These are phyloP conservation scores for Embidobia sp. DNA, from an alignment of 2,888 invertebrate genomes.

Conservation along the genomic window DNA sequence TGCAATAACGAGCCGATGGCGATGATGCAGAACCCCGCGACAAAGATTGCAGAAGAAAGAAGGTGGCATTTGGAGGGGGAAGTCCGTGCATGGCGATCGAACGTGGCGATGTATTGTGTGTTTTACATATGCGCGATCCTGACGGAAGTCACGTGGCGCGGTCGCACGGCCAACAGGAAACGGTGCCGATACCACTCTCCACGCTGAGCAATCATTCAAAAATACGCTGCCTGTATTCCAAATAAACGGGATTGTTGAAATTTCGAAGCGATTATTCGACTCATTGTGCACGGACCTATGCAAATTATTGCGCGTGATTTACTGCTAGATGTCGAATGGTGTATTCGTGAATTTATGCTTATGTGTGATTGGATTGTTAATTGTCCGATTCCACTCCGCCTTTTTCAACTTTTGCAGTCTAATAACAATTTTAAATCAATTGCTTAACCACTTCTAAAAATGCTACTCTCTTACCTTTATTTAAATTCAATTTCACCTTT, in stretches of 20 bases:
- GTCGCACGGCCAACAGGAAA: conserved; percentile 72
- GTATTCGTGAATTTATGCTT: neutral
- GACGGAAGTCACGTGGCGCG: conserved; percentile 78
- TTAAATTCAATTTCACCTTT: no score
- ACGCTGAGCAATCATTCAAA: conserved; percentile 50
- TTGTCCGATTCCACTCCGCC: no score
- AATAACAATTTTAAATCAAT: no score
- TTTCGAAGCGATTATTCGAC: conserved; percentile 10
- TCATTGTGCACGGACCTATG: conserved; percentile 7
- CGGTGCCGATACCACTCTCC: conserved; percentile 67
- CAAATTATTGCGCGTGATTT: conserved; percentile 27
- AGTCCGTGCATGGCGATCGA: conserved; percentile 38
- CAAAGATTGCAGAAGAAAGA: neutral
- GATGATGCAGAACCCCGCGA: conserved; percentile 17
- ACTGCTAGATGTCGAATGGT: neutral
- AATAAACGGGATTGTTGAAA: conserved; percentile 30
- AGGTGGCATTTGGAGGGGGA: conserved; percentile 22
- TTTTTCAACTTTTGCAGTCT: no score
- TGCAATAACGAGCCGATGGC: conserved; percentile 13
- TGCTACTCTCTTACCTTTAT: no score
- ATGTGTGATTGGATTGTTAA: conserved; percentile 20
- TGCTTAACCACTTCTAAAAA: no score
- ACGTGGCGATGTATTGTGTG: conserved; percentile 61
- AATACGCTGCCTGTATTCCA: conserved; percentile 50
- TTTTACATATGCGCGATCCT: conserved; percentile 62